Conservation (phyloP, 2,113 vertebrate species). For the Xenopus laevis region DNA sequence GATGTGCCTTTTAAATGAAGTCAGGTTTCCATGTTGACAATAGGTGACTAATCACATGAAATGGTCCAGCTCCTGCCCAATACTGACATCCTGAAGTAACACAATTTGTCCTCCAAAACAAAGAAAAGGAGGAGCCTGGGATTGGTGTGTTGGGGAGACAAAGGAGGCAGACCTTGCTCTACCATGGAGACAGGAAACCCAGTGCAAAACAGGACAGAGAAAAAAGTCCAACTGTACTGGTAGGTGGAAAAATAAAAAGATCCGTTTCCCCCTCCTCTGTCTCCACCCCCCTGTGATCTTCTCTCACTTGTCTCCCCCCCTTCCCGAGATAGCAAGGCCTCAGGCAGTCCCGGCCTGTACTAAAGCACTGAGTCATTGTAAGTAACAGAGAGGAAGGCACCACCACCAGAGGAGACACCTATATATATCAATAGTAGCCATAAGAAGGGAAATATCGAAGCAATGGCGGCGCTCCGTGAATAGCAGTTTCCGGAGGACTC, state of each 20-base stretch:
- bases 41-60: too few relatives aligned
- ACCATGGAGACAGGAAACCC: slow-evolving; percentile 44
- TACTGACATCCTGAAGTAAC: neutral
- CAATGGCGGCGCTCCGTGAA: too few relatives aligned
- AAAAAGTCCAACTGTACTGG: neutral
- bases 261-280: neutral
- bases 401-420: neutral
- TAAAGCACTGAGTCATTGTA: slow-evolving; percentile 39
- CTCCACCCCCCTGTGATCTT: neutral
- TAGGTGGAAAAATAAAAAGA: neutral
- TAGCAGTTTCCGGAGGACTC: too few relatives aligned
- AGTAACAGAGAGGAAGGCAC: neutral
- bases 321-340: neutral
- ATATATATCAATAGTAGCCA: too few relatives aligned
- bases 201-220: neutral
- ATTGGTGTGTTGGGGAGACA: slow-evolving; percentile 28
- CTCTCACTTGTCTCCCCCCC: neutral
- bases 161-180: slow-evolving; percentile 37
- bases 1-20: too few relatives aligned
- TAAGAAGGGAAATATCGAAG: too few relatives aligned
- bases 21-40: too few relatives aligned
- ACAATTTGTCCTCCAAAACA: slow-evolving; percentile 31
- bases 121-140: slow-evolving; percentile 33
- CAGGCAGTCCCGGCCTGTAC: neutral
- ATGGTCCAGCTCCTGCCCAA: too few relatives aligned